Evolutionary conservation across 1,140 invertebrate species (phyloP), one percentile per base, ranked within the genome.

Genomic region (Papilio helenus): DNA sequence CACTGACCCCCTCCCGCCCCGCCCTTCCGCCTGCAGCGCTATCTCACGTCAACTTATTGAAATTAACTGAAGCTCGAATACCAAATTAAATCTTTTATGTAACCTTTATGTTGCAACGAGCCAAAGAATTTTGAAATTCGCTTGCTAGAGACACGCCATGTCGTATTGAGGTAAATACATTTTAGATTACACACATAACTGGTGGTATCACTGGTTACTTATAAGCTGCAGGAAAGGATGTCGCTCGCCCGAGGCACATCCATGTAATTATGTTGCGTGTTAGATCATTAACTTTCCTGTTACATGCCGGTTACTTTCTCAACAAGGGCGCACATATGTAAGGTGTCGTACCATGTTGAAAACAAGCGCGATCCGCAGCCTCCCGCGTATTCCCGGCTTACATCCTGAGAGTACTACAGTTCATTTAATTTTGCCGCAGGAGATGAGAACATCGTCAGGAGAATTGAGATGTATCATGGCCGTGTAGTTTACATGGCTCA

Each of bases 11-110:
- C 18, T 7, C 18, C 18, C n/a, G 0, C 18, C 51, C 51, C 0
- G 51, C 44, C 14, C 12, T 9, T 9, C 44, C 44, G 44, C 44
- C 44, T 3, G 12, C 44, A 12, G 12, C 44, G 44, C 44, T 16
- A 2, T 16, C 12, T 46, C 44, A 46, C 44, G 14, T 1, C 44
- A 16, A 9, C 7, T 55, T 18, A 55, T 55, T 55, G 51, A 55
- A 55, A 55, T 55, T 55, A 55, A 55, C 51, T 55, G n/a, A n/a
- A 55, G n/a, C n/a, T 51, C n/a, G n/a, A 55, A 55, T 9, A 55
- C 18, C 51, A 55, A 49, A 16, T 18, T n/a, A 55, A 55, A 55
- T 18, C 8, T 20, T 55, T 55, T 55, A 20, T 55, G 51, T 55
- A 20, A 55, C 18, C 51, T 55, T 55, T 20, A 8, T n/a, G 51